A percentile compares a stretch with the other conserved stretches of the same genome.
Conservation (phyloP, 2,797 vertebrate genomes). For the Poliocrania exsul region DNA sequence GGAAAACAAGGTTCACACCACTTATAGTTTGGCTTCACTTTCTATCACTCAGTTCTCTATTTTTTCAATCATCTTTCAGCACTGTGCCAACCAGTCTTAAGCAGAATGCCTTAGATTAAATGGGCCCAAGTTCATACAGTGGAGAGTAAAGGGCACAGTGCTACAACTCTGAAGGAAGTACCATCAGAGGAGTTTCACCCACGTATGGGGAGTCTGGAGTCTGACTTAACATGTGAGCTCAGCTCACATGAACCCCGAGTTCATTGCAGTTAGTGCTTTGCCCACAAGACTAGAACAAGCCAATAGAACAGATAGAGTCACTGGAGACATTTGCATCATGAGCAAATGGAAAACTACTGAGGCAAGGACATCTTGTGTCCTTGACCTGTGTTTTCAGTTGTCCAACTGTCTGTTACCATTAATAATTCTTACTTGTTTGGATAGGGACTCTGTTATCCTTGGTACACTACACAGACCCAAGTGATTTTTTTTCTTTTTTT, state of each 20-base stretch:
- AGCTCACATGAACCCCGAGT: neutral
- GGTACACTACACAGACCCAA: neutral
- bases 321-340: neutral
- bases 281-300: neutral
- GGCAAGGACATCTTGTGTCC: neutral
- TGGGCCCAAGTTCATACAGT: neutral
- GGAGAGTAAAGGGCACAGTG: neutral
- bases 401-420: neutral
- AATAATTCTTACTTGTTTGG: neutral
- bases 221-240: neutral
- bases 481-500: neutral
- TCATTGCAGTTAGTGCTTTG: neutral
- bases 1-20: neutral
- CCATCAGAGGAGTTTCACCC: neutral
- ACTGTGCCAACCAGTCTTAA: neutral
- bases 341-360: constrained; percentile 10
- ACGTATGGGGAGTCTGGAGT: neutral
- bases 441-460: neutral
- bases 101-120: neutral
- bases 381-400: constrained; percentile 11
- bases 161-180: neutral
- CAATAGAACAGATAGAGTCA: neutral
- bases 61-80: neutral
- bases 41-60: neutral
- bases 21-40: neutral